Conservation (phyloP, 1,140 invertebrate species). For the Ganaspis sp. region DNA sequence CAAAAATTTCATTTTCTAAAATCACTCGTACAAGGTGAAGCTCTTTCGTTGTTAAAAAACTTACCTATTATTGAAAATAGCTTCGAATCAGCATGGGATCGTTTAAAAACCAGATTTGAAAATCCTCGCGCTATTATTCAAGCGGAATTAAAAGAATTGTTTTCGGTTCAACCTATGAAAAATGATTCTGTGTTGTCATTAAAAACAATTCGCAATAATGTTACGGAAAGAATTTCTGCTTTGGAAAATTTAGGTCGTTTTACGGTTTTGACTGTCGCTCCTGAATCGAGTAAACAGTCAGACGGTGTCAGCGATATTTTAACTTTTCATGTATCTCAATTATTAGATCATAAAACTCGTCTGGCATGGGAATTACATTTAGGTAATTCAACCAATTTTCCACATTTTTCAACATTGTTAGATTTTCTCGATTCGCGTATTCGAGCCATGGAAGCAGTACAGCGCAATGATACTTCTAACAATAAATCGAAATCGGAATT, state of each 20-base stretch:
- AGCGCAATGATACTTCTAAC: neutral
- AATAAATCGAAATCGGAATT: too few relatives aligned
- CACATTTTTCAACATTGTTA: neutral
- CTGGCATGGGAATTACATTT: neutral
- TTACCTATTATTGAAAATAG: neutral
- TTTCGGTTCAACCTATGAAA: neutral
- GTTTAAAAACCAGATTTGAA: neutral
- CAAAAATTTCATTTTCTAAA: constrained; percentile 36
- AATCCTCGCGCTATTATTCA: neutral
- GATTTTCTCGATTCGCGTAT: neutral
- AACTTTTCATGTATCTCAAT: neutral
- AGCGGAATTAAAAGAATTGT: neutral
- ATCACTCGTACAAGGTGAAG: constrained; percentile 19
- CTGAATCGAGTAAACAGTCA: neutral
- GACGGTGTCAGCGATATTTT: constrained; percentile 24
- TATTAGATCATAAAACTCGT: neutral
- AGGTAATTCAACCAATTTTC: neutral
- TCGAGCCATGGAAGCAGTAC: neutral
- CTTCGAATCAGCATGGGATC: neutral
- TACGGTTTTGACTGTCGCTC: neutral
- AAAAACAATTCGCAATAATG: neutral
- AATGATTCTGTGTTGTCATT: neutral
- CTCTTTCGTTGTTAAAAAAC: constrained; percentile 28
- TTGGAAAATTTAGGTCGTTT: neutral
- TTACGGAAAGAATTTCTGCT: neutral